Base-by-base conservation (phyloP, 2,797 vertebrate genomes). In the Anas acuta region DNA sequence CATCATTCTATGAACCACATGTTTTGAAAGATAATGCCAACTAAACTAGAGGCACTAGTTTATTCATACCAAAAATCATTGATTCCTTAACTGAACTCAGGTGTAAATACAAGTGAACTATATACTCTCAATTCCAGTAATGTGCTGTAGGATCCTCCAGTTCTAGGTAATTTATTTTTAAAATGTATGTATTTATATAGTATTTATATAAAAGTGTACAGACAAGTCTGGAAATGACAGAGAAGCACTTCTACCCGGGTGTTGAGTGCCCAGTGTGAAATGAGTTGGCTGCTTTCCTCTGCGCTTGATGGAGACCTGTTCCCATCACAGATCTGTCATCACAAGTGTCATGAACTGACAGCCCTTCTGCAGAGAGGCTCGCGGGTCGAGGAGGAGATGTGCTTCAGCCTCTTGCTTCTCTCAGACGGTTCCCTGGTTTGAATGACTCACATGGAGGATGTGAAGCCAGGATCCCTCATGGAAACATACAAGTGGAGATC, bases 261-360 rank as follows among this genome's bases (percentile, higher is more conserved):
- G 7, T 19, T 66, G 49, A 64, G 49, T 43, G 43, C 87, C 83
- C 83, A 75, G 18, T 7, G 47, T 33, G 43, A 85, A 90, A 82
- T 3, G n/a, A 73, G 26, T n/a, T 94, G 70, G 41, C 43, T 75
- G 60, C 51, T 86, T 94, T 58, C 62, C 54, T 20, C 39, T 3
- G 6, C 57, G 89, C 84, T 87, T 90, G 86, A 86, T 45, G 69
- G 79, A 95, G 84, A 82, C 72, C 65, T 73, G 73, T 64, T 85
- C 32, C 11, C 60, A 73, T 39, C 33, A 85, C 81, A 82, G 60
- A 87, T 91, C 83, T 62, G 47, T 25, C 17, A 75, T 71, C 78
- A 41, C 26, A 25, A 87, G 49, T 69, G 81, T 71, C 35, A 7
- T 53, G 57, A 89, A 84, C 73, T 37, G 41, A 88, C 85, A 73